phyloP scores from a whole-genome alignment of 2,113 vertebrate species.

The Misgurnus anguillicaudatus region DNA sequence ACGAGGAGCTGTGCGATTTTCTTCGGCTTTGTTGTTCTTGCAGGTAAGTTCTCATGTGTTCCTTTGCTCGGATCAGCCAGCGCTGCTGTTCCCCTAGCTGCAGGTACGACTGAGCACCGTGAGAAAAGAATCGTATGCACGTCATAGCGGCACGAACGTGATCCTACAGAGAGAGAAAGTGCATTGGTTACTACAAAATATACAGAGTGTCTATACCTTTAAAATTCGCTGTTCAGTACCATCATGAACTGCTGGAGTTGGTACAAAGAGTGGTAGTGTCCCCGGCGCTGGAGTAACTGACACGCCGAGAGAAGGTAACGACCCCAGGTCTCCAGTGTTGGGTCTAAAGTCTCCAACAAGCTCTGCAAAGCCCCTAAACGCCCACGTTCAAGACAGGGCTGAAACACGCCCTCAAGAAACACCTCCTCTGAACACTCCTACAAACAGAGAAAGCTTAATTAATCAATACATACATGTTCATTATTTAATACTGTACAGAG shows the following conservation, averaged over 20 bases:
- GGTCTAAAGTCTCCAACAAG: constrained; percentile 86
- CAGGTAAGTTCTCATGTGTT: constrained; percentile 92
- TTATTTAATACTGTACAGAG: too few relatives aligned
- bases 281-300: constrained; percentile 89
- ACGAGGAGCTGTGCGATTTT: constrained; percentile 75
- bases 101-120: constrained; percentile 86
- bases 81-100: constrained; percentile 88
- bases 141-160: constrained; percentile 96
- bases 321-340: constrained; percentile 85
- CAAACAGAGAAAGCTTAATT: background rate
- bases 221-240: constrained; percentile 68
- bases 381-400: constrained; percentile 86
- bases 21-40: constrained; percentile 88
- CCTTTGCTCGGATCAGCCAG: constrained; percentile 92
- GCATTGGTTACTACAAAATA: background rate
- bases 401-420: constrained; percentile 91
- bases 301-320: constrained; percentile 90
- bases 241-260: constrained; percentile 98
- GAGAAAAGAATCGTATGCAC: constrained; percentile 93
- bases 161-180: constrained; percentile 73
- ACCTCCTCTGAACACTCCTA: constrained; percentile 91
- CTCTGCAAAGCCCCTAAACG: constrained; percentile 85
- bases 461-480: background rate
- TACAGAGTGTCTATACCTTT: background rate
- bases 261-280: constrained; percentile 90